Evolutionary conservation across 2,797 vertebrate genomes (phyloP), one percentile per base, ranked within the genome.

Genomic region (Zenarchopterus dispar): DNA sequence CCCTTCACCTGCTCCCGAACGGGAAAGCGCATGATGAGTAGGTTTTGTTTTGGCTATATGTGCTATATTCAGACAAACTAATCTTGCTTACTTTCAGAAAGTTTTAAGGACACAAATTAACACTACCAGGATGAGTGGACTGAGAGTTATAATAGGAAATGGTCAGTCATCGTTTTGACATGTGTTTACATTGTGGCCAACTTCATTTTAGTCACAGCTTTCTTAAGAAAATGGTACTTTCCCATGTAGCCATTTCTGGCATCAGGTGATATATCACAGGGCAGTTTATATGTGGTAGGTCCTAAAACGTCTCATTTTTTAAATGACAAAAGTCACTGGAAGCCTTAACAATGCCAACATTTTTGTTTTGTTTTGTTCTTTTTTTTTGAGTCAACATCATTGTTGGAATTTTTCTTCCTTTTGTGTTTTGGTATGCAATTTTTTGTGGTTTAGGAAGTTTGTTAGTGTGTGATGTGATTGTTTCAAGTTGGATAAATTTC

Each of bases 161-260:
- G 80, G 83, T 84, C 85, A 82, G 88, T 88, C 85, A 88, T 83
- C 65, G 64, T 81, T 78, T 76, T 79, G 81, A 87, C 82, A 82
- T 83, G 82, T 88, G 84, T 90, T 90, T 90, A 84, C 82, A 82
- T 87, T 91, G 87, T 90, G 90, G 89, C 60, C 61, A 69, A 73
- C 81, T 80, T 89, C 63, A 70, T 84, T 90, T 84, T 86, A 84
- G 87, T 86, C 84, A 82, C 65, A 56, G 77, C 73, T 75, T 56
- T 68, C 78, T 86, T 82, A 77, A 81, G 77, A 86, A 86, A 85
- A 62, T 88, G 88, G 88, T 91, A 70, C 87, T 91, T 92, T 92
- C 88, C 88, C 86, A 61, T 80, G 73, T 62, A 67, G 73, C 77
- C 71, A 24, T 79, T 89, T 84, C 61, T 77, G 73, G 74, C 59